Conservation (phyloP, 2,113 vertebrate species). For the Thomomys bottae region DNA sequence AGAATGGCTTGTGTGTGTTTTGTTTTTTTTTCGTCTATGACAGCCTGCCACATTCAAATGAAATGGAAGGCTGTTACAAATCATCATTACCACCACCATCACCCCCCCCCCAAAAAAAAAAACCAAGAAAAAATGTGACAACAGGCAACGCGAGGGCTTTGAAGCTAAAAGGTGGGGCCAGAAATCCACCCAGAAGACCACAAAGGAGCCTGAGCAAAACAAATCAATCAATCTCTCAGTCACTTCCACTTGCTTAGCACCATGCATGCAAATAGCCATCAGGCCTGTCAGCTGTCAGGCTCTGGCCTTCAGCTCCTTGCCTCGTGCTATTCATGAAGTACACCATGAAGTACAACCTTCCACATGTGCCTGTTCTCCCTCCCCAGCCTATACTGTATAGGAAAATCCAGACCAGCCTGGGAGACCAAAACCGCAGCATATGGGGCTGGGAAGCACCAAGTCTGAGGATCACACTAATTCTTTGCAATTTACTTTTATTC, state of each 20-base stretch:
- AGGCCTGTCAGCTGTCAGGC: constrained; percentile 86
- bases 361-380: constrained; percentile 59
- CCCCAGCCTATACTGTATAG: background rate
- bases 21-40: constrained; percentile 88
- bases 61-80: constrained; percentile 88
- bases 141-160: constrained; percentile 88
- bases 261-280: constrained; percentile 86
- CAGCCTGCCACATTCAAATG: constrained; percentile 89
- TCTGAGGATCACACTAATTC: constrained; percentile 18
- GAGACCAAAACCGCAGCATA: background rate
- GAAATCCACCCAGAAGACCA: constrained; percentile 87
- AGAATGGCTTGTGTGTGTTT: constrained; percentile 87
- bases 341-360: constrained; percentile 79
- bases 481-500: constrained; percentile 66
- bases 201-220: constrained; percentile 88
- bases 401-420: constrained; percentile 47
- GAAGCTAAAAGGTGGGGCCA: constrained; percentile 87
- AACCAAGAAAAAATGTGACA: constrained; percentile 84
- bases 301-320: constrained; percentile 82
- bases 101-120: constrained; percentile 76
- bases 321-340: constrained; percentile 82
- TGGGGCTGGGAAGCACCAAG: background rate
- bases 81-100: constrained; percentile 90
- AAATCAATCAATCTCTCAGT: constrained; percentile 88
- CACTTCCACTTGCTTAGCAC: constrained; percentile 83